Evolutionary conservation across 2,797 vertebrate genomes (phyloP), one percentile per base, ranked within the genome.

Genomic region (Pseudomugil tenellus): DNA sequence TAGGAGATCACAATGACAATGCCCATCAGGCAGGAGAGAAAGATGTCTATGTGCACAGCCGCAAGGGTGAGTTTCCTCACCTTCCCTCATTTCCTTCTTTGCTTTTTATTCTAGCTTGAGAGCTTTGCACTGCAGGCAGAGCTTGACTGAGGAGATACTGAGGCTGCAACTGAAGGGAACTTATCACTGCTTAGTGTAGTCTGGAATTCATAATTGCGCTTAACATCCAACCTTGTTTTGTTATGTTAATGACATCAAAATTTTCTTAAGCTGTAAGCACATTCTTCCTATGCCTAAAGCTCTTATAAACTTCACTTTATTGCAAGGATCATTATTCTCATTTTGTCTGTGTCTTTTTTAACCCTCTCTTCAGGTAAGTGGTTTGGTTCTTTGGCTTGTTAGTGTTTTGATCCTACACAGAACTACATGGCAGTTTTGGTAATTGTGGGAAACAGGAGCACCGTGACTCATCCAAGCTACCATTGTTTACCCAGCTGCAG

Each of bases 1-100:
- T 97, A 1, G 95, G 95, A 0, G 95, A 96, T 83, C 93, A 95
- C 80, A 97, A 97, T 3, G 95, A 96, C 90, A 96, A 95, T 43
- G 90, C 93, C 69, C 96, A 97, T 68, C 79, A 92, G 76, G 66
- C 94, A 16, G 96, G 95, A 62, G 94, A 94, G 76, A 95, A 96
- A 76, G 95, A 95, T 23, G 72, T 96, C 70, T 96, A 94, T 61
- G 91, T 95, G 58, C 90, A 94, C 58, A 89, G 77, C 71, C 88
- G 90, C 69, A 93, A 89, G 93, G 94, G 96, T 96, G 91, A 92
- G 89, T 66, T 11, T 1, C 58, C 39, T 0, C 25, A 51, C 73
- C 60, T 19, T 6, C 60, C 39, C 52, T 25, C 46, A 59, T 75
- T 79, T 75, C 39, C 54, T 73, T 79, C 62, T 58, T 29, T 69